Percentiles rank a stretch among this genome's conserved stretches.
These are phyloP conservation scores for Hippasteria phrygiana DNA, from an alignment of 53 echinoderm and acorn worm genomes.

Conservation along the genomic window DNA sequence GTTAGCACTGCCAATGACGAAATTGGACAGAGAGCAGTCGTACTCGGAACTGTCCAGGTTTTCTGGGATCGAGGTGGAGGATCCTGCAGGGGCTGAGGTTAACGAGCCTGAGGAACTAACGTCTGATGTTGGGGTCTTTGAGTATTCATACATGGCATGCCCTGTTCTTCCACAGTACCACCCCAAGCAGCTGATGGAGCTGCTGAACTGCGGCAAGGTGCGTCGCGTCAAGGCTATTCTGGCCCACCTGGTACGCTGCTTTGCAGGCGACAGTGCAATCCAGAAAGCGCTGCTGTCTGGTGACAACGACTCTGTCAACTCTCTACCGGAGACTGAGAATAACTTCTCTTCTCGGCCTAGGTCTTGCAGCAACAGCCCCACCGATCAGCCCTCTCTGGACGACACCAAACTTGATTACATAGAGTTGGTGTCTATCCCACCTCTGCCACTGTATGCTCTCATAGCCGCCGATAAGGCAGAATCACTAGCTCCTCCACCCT, in stretches of 20 bases:
- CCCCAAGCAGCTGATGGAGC: conserved; percentile 94
- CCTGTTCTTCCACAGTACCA: conserved; percentile 98
- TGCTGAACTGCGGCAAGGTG: conserved; percentile 96
- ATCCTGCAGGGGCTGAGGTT: conserved; percentile 31
- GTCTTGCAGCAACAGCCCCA: conserved; percentile 85
- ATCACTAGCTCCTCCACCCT: conserved; percentile 62
- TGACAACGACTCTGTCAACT: conserved; percentile 63
- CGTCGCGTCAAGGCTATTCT: conserved; percentile 96
- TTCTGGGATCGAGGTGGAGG: conserved; percentile 66
- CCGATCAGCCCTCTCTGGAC: conserved; percentile 76
- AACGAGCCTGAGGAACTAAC: conserved; percentile 56
- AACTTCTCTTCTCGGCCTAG: conserved; percentile 66
- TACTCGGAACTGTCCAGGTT: conserved; percentile 90
- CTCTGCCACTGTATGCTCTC: conserved; percentile 93
- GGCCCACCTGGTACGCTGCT: conserved; percentile 95
- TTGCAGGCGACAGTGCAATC: conserved; percentile 90
- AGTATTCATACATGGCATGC: conserved; percentile 83
- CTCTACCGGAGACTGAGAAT: conserved; percentile 69
- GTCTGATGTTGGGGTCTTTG: conserved; percentile 88
- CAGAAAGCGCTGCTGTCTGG: conserved; percentile 79
- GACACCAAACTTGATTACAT: conserved; percentile 92
- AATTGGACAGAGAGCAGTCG: conserved; percentile 93
- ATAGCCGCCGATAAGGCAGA: conserved; percentile 85
- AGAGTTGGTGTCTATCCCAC: conserved; percentile 92
- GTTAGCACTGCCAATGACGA: conserved; percentile 87